Evolutionary conservation across 2,888 invertebrate genomes (phyloP), one percentile per base, ranked within the genome.

Genomic region (Sussaba pulchella): DNA sequence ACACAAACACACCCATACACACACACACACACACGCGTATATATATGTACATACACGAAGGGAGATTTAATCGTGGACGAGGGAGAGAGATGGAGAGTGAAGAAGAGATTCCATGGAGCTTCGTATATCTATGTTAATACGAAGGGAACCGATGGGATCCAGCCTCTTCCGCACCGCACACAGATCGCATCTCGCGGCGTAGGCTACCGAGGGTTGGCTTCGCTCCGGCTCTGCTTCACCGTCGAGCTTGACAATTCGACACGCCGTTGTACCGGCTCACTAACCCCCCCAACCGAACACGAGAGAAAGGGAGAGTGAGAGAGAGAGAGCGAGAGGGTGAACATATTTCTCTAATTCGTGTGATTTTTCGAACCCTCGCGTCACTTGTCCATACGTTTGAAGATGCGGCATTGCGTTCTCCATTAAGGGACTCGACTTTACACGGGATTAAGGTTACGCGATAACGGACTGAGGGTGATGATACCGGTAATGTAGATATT

Each of bases 51-150:
- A 71, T 67, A 66, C 39, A 66, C 43, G 54, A 14, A 61, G 43
- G 52, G 12, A 36, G 39, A 47, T 57, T n/a, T 31, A 52, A 69
- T 45, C 50, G 19, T 36, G n/a, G 36, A 17, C 14, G 67, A 24
- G 74, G 39, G 64, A 64, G 26, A 73, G 64, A 57, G 66, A 57
- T 14, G 43, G 17, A 45, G 17, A 74, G 74, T 19, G 67, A 78
- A 75, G 72, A 70, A 64, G 77, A 73, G 77, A 73, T 77, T 81
- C 50, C 31, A 39, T 67, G 76, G 72, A 72, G 72, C 70, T 70
- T 76, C 77, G 88, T 91, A 90, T 90, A 89, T 90, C 90, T 89
- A 90, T 90, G 91, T 90, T 91, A 91, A 92, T 90, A 75, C 52
- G 78, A 74, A 73, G 81, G 70, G 81, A 74, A 75, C 67, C 61